Percentiles rank a stretch among this genome's conserved stretches.
These are phyloP conservation scores for Megaptera novaeangliae DNA, from an alignment of 2,113 vertebrate genomes.

Conservation along the genomic window DNA sequence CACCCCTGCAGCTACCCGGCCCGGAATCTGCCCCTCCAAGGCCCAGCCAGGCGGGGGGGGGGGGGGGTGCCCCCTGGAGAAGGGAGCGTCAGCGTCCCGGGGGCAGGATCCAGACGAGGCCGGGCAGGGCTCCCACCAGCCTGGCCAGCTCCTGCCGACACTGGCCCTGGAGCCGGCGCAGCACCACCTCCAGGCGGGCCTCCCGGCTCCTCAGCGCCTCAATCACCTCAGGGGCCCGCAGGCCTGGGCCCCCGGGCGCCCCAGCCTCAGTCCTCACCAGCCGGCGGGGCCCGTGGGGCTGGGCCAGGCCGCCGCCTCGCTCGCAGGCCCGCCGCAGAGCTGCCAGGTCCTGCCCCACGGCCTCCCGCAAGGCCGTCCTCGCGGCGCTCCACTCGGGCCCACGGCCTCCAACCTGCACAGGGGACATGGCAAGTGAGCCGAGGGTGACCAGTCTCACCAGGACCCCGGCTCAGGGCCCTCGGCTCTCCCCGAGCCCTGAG, in stretches of 20 bases:
- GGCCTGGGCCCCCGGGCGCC: fast-evolving
- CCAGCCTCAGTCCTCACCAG: slow-evolving; percentile 29
- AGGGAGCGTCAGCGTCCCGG: not conserved
- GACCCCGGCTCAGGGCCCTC: not conserved
- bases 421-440: fast-evolving
- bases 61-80: too few species aligned
- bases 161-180: not conserved
- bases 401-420: not conserved
- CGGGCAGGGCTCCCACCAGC: not conserved
- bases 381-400: fast-evolving
- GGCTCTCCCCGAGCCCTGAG: not conserved
- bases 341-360: not conserved
- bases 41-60: not conserved
- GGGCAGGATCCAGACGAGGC: slow-evolving; percentile 51
- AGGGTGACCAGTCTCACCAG: not conserved
- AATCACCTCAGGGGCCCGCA: not conserved
- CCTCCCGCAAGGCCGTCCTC: not conserved
- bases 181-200: not conserved
- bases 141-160: slow-evolving; percentile 56
- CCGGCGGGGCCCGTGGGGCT: not conserved
- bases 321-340: slow-evolving; percentile 24
- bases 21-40: too few species aligned
- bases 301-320: not conserved
- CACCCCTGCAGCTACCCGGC: fast-evolving
- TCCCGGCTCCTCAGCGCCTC: not conserved